A percentile compares a stretch with the other conserved stretches of the same genome.
Evolutionary conservation across 2,888 invertebrate species (phyloP).

Genomic region (Yponomeuta cagnagella): DNA sequence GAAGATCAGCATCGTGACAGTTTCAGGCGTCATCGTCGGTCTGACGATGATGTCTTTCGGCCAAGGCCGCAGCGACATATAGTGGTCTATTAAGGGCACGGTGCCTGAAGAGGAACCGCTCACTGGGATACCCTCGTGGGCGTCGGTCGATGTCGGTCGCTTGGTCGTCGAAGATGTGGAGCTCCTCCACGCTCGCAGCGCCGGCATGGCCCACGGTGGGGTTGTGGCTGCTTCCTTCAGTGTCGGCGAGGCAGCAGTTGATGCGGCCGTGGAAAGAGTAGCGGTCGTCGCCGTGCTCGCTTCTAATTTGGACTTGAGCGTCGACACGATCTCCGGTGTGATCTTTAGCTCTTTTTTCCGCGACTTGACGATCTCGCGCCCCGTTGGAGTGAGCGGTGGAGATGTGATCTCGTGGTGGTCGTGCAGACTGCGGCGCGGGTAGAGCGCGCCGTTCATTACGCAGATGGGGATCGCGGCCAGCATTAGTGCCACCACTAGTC

Average conservation of each 20-base stretch:
- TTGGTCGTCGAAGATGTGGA: conserved; percentile 46
- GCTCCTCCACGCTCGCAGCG: conserved; percentile 62
- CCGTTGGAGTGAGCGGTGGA: conserved; percentile 42
- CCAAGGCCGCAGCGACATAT: conserved; percentile 57
- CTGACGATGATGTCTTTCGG: conserved; percentile 59
- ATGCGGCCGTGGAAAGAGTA: conserved; percentile 31
- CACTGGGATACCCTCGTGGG: conserved; percentile 32
- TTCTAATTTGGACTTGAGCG: conserved; percentile 41
- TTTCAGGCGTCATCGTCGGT: conserved; percentile 54
- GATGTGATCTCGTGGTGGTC: conserved; percentile 40
- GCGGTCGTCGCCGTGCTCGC: conserved; percentile 36
- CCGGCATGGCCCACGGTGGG: conserved; percentile 73
- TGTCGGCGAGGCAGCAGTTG: conserved; percentile 34
- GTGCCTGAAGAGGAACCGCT: conserved; percentile 46
- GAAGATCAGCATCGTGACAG: conserved; percentile 46
- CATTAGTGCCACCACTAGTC: conserved; percentile 48
- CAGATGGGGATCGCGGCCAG: conserved; percentile 55
- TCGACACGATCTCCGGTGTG: conserved; percentile 41
- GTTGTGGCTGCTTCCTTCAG: conserved; percentile 43
- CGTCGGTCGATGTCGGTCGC: conserved; percentile 49
- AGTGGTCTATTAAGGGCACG: conserved; percentile 45
- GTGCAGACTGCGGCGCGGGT: conserved; percentile 39
- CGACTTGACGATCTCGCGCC: conserved; percentile 48
- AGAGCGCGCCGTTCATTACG: conserved; percentile 50
- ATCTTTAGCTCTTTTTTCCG: conserved; percentile 61